These are phyloP conservation scores for Morone chrysops DNA, from an alignment of 2,113 vertebrate genomes.

Conservation along the genomic window DNA sequence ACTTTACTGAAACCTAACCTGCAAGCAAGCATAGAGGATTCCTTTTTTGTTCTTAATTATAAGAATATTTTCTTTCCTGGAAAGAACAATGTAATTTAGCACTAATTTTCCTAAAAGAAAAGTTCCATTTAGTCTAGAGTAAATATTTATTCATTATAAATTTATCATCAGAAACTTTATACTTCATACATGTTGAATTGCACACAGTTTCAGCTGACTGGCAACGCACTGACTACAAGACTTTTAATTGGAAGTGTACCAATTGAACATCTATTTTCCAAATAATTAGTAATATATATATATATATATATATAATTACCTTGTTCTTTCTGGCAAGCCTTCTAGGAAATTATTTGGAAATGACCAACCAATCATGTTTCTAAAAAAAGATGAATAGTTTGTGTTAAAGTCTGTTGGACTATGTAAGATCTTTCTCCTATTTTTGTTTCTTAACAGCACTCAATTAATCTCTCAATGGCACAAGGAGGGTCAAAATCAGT, in stretches of 20 bases:
- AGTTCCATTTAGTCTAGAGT: neutral
- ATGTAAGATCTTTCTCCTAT: conserved; percentile 14
- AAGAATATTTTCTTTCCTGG: neutral
- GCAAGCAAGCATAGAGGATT: neutral
- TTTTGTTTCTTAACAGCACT: conserved; percentile 58
- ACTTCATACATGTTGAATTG: neutral
- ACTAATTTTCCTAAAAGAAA: neutral
- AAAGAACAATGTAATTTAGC: neutral
- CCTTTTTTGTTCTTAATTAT: neutral
- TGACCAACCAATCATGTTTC: conserved; percentile 16
- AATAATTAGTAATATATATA: conserved; percentile 29
- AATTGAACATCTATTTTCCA: conserved; percentile 8
- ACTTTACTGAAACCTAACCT: neutral
- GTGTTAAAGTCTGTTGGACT: neutral
- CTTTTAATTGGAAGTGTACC: conserved; percentile 18
- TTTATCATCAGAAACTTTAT: neutral
- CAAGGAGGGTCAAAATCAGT: conserved; percentile 52
- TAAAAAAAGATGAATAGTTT: conserved; percentile 28
- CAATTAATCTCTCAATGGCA: conserved; percentile 51
- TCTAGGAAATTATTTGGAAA: conserved; percentile 3
- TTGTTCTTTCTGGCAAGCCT: conserved; percentile 24
- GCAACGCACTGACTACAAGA: neutral
- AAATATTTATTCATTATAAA: neutral
- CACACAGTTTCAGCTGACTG: neutral
- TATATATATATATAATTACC: conserved; percentile 37